A percentile compares a stretch with the other conserved stretches of the same genome.
phyloP scores from a whole-genome alignment of 2,888 invertebrate genomes.

The Seladonia tumulorum region DNA sequence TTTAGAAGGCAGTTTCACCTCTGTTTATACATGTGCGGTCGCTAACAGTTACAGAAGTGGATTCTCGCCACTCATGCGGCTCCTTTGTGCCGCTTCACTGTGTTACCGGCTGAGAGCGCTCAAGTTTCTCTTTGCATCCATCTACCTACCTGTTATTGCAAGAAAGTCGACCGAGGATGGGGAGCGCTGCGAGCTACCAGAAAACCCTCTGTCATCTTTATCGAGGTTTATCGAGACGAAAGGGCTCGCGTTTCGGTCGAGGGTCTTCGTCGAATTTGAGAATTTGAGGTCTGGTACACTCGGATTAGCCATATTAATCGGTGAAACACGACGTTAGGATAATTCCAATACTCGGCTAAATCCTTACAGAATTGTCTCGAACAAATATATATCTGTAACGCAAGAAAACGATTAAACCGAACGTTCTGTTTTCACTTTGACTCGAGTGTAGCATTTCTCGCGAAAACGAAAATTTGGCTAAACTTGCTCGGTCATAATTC shows the following conservation, averaged over 20 bases:
- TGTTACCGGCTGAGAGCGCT: slow-evolving; percentile 28
- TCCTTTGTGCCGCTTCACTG: slow-evolving; percentile 56
- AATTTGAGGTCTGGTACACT: neutral
- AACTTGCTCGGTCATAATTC: too few relatives aligned
- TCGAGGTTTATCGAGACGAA: neutral
- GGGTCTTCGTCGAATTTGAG: neutral
- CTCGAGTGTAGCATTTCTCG: too few relatives aligned
- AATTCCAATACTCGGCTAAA: too few relatives aligned
- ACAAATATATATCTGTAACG: too few relatives aligned
- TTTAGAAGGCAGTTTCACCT: slow-evolving; percentile 77
- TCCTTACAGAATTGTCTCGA: too few relatives aligned
- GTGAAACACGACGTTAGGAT: too few relatives aligned
- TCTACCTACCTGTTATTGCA: slow-evolving; percentile 22
- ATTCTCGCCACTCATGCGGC: slow-evolving; percentile 34
- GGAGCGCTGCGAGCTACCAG: neutral
- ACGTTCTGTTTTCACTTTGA: too few relatives aligned
- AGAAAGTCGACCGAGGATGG: slow-evolving; percentile 16
- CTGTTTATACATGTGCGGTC: slow-evolving; percentile 79
- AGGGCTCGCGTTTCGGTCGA: neutral
- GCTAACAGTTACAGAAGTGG: slow-evolving; percentile 63
- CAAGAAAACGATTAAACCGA: too few relatives aligned
- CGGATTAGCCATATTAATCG: too few relatives aligned
- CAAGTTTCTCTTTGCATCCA: slow-evolving; percentile 14
- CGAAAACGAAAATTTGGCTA: too few relatives aligned
- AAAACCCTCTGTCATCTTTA: neutral